Evolutionary conservation across 2,888 invertebrate genomes (phyloP), one percentile per base, ranked within the genome.

Genomic region (Acleris holmiana): DNA sequence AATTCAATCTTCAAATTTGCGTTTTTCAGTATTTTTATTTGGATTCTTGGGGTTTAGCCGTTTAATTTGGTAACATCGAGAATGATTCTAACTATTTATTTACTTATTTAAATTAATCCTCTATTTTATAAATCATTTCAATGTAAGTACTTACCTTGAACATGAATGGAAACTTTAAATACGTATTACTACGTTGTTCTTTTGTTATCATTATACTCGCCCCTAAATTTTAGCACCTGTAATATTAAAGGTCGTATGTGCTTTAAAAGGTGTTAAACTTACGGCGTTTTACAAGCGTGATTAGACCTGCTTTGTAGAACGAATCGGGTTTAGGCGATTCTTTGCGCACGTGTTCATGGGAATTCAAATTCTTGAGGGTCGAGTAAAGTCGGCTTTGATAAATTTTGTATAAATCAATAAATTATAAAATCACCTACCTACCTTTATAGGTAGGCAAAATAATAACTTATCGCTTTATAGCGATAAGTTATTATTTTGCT

Each of bases 331-430:
- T 54, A 15, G 59, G 23, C 49, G 50, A 65, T 44, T 60, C 65
- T 44, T 54, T 21, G 65, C 54, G 65, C 60, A 65, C 64, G 64
- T 64, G 64, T 64, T 58, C 64, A 64, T 64, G 64, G 53, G 64
- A 64, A 64, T 64, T 64, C 58, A 18, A 53, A 18, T 47, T 25
- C 41, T 21, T 64, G 23, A 63, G 64, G 64, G 57, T 19, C 29
- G 29, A 56, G 53, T 63, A 53, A 41, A 59, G 47, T 64, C 18
- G 19, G 53, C 17, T 46, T 35, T 50, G 18, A 50, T 57, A 61
- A 54, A 29, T 29, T 25, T 29, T 8, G 29, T 29, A 1, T 2
- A 29, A 8, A 8, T 8, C 8, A 8, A 29, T 29, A 29, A 29
- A 29, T 29, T 29, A 29, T 0, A 29, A 8, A 8, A 29, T 0